Evolutionary conservation across 2,797 vertebrate species (phyloP).

Genomic region (Halcyon leucocephala): DNA sequence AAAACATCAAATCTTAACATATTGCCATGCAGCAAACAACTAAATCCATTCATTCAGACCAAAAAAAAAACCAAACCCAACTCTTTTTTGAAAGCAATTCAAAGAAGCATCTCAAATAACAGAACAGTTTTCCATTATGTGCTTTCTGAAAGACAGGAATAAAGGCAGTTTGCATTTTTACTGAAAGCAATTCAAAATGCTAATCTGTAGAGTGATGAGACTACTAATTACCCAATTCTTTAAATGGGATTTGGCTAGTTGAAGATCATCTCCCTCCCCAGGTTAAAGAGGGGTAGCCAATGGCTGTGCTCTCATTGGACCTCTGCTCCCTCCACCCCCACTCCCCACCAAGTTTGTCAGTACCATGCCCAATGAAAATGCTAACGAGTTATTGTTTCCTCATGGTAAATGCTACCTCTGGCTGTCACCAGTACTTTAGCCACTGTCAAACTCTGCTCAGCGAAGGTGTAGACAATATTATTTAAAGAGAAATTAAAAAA

Average conservation of each 20-base stretch:
- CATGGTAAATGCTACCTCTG: background rate
- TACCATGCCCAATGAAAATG: background rate
- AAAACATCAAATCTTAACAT: background rate
- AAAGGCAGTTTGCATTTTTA: slow-evolving; percentile 8
- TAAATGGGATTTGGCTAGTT: background rate
- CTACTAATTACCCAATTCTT: background rate
- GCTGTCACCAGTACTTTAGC: background rate
- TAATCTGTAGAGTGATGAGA: background rate
- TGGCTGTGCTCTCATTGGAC: background rate
- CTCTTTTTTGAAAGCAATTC: background rate
- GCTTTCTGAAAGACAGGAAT: background rate
- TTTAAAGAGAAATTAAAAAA: background rate
- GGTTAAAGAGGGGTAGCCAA: background rate
- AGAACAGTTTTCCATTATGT: background rate
- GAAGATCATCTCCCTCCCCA: background rate
- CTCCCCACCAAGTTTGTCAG: background rate
- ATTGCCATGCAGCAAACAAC: background rate
- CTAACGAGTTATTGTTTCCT: background rate
- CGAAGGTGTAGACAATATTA: background rate
- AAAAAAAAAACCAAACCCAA: background rate
- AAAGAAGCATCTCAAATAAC: background rate
- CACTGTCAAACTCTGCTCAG: background rate
- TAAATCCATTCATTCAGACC: background rate
- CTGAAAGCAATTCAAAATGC: background rate
- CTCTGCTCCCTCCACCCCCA: background rate